Percentiles rank a stretch among this genome's conserved stretches.
These are phyloP conservation scores for Porites cylindrica DNA, from an alignment of 92 coral and sea anemone genomes.

Conservation along the genomic window DNA sequence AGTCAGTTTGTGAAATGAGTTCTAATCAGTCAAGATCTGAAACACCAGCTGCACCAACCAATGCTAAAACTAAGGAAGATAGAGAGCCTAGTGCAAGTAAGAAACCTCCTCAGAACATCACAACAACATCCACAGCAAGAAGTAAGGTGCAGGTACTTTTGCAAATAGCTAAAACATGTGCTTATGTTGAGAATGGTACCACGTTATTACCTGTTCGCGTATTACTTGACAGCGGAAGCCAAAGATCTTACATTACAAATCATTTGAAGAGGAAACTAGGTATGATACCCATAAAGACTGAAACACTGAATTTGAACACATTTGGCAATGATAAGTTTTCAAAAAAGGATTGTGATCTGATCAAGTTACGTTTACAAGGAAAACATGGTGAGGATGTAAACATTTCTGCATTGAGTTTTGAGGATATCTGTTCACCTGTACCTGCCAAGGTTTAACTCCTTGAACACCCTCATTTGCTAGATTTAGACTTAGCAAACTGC, in stretches of 20 bases:
- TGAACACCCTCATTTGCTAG: neutral
- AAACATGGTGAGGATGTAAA: neutral
- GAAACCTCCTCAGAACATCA: neutral
- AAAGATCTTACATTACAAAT: neutral
- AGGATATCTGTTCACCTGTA: neutral
- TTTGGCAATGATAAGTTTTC: neutral
- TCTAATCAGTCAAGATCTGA: neutral
- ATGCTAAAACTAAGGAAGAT: neutral
- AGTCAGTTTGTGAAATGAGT: constrained; percentile 30
- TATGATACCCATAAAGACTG: neutral
- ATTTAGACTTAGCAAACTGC: neutral
- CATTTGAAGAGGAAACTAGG: neutral
- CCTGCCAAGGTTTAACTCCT: neutral
- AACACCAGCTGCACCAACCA: neutral
- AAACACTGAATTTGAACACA: neutral
- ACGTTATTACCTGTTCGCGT: neutral
- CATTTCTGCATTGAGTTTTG: neutral
- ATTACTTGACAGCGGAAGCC: no score
- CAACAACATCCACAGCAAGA: no score
- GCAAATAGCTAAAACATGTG: neutral
- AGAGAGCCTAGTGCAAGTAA: neutral
- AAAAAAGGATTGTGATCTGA: neutral
- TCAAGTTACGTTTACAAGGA: neutral
- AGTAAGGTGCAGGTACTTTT: no score
- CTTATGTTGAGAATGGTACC: neutral